Conservation (phyloP, 2,888 invertebrate genomes). For the Campaea margaritaria region DNA sequence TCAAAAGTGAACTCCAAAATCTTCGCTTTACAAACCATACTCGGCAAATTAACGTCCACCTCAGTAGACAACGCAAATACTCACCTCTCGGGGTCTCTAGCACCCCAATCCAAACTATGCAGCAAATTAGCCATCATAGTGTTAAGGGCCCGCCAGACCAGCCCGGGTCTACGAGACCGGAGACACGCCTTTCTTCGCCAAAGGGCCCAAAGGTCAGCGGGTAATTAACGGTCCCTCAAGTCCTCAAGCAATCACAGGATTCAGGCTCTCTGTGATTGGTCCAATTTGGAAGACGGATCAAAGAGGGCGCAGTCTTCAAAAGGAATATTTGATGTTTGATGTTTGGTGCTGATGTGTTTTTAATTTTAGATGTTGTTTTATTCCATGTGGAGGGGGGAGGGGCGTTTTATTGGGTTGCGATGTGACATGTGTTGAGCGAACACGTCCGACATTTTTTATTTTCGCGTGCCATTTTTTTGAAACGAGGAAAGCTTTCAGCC, state of each 20-base stretch:
- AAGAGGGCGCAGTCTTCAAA: constrained; percentile 77
- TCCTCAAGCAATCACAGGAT: constrained; percentile 80
- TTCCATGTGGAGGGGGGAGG: neutral
- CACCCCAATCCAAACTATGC: constrained; percentile 50
- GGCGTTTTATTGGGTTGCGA: constrained; percentile 13
- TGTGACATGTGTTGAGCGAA: constrained; percentile 9
- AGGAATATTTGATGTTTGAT: constrained; percentile 80
- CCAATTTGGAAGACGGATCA: constrained; percentile 72
- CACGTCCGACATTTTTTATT: constrained; percentile 6
- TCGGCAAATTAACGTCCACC: constrained; percentile 47
- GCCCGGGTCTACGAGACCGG: constrained; percentile 26
- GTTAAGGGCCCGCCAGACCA: constrained; percentile 50
- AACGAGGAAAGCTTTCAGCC: constrained; percentile 8
- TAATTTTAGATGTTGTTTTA: constrained; percentile 54
- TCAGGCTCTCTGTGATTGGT: constrained; percentile 72
- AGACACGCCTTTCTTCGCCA: constrained; percentile 64
- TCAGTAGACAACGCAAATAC: constrained; percentile 43
- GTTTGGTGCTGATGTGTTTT: constrained; percentile 58
- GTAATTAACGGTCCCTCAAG: constrained; percentile 82
- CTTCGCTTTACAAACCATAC: constrained; percentile 1
- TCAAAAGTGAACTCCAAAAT: neutral
- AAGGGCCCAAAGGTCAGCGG: constrained; percentile 71
- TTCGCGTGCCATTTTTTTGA: neutral
- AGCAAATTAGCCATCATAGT: constrained; percentile 73
- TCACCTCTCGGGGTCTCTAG: constrained; percentile 45